Percentiles rank a stretch among this genome's conserved stretches.
phyloP scores from a whole-genome alignment of 2,797 vertebrate species.

The Platalea minor region DNA sequence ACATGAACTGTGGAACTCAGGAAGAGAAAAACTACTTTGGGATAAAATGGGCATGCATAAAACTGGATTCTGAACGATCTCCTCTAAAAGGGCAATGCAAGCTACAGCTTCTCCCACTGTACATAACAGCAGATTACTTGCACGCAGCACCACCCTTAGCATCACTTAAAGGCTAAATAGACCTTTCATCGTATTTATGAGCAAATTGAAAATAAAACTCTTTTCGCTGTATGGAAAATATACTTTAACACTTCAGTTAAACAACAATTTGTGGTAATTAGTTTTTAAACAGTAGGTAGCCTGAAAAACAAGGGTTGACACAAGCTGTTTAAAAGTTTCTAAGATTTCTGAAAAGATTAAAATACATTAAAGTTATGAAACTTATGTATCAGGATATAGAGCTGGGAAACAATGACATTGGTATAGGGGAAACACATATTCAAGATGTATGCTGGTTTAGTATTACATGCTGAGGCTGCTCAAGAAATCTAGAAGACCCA shows the following conservation, averaged over 20 bases:
- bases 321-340: neutral
- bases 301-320: neutral
- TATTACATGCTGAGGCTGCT: neutral
- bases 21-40: neutral
- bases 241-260: neutral
- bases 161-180: neutral
- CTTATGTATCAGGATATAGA: rapidly evolving
- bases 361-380: neutral
- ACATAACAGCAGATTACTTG: rapidly evolving
- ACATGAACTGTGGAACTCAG: neutral
- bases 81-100: neutral
- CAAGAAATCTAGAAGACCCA: neutral
- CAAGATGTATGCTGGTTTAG: neutral
- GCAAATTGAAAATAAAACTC: neutral
- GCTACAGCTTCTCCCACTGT: neutral
- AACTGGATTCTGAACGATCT: rapidly evolving
- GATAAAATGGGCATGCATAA: neutral
- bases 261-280: neutral
- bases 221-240: neutral
- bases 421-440: neutral
- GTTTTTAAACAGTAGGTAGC: neutral
- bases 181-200: rapidly evolving
- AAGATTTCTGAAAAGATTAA: neutral
- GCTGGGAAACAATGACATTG: neutral
- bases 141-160: neutral